Conservation (phyloP, 2,113 vertebrate species). For the Bolborhynchus lineola region DNA sequence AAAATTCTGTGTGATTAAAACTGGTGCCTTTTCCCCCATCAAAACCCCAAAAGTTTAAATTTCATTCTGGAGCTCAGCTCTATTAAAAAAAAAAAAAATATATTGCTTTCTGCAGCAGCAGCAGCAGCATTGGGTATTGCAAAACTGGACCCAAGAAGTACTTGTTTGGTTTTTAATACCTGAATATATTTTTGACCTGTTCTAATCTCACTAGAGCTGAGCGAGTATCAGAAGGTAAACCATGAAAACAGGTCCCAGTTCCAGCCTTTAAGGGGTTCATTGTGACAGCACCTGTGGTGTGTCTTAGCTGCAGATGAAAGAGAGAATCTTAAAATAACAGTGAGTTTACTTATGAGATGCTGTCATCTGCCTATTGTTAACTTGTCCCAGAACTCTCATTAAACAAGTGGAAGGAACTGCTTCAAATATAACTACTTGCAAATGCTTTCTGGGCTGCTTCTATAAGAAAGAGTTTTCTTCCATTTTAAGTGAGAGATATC, state of each 20-base stretch:
- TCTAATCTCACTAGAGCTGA: not conserved
- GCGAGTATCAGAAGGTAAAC: not conserved
- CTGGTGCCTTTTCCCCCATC: not conserved
- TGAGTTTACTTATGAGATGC: not conserved
- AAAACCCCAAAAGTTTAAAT: conserved; percentile 2
- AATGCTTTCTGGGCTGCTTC: not conserved
- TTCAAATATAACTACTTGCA: not conserved
- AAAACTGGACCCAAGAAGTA: not conserved
- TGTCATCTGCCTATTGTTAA: not conserved
- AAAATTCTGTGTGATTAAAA: conserved; percentile 37
- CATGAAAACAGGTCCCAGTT: not conserved
- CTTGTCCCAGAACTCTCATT: not conserved
- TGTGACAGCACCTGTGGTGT: not conserved
- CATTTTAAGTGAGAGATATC: not conserved
- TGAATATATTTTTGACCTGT: not conserved
- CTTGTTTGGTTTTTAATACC: not conserved
- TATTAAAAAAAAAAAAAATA: not conserved
- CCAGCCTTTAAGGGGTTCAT: not conserved
- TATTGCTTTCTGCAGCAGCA: not conserved
- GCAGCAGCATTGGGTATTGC: not conserved
- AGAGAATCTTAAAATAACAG: not conserved
- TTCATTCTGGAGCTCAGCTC: conserved; percentile 17
- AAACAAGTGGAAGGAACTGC: not conserved
- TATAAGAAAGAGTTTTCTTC: not conserved
- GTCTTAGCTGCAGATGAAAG: not conserved